These are phyloP conservation scores for Leucopsar rothschildi DNA, from an alignment of 2,113 vertebrate species.

Conservation along the genomic window DNA sequence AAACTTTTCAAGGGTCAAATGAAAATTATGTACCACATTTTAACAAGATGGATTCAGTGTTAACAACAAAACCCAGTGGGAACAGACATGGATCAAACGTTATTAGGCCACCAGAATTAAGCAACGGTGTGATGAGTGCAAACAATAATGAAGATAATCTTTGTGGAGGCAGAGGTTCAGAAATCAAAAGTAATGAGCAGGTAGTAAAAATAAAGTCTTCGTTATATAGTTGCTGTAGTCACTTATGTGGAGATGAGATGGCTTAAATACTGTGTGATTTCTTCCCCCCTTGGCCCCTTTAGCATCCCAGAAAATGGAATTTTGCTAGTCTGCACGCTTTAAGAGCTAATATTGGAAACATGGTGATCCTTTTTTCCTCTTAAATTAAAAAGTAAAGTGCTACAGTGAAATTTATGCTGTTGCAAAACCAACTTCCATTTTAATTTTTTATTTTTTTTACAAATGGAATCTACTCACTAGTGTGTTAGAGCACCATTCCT, in stretches of 20 bases:
- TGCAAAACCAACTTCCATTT: neutral
- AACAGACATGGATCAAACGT: slow-evolving; percentile 22
- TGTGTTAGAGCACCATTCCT: neutral
- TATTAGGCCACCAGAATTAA: slow-evolving; percentile 48
- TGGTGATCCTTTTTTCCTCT: neutral
- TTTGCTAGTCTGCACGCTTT: neutral
- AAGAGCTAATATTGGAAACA: neutral
- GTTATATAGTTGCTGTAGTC: slow-evolving; percentile 60
- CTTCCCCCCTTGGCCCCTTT: neutral
- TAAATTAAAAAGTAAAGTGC: neutral
- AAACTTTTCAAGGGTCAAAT: slow-evolving; percentile 34
- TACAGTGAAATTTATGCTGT: neutral
- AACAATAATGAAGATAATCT: slow-evolving; percentile 63
- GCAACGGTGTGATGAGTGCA: slow-evolving; percentile 1
- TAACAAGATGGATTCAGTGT: slow-evolving; percentile 20
- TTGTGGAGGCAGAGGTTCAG: slow-evolving; percentile 57
- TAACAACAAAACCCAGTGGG: slow-evolving; percentile 19
- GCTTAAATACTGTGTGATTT: slow-evolving; percentile 27
- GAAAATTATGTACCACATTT: slow-evolving; percentile 23
- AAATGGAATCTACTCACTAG: neutral
- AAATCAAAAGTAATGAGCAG: slow-evolving; percentile 64
- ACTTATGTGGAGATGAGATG: slow-evolving; percentile 57
- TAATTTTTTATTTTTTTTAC: neutral
- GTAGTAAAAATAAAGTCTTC: slow-evolving; percentile 69
- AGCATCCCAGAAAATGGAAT: neutral